Percentiles rank a stretch among this genome's conserved stretches.
These are phyloP conservation scores for Sclerurus mexicanus DNA, from an alignment of 2,113 vertebrate species.

Conservation along the genomic window DNA sequence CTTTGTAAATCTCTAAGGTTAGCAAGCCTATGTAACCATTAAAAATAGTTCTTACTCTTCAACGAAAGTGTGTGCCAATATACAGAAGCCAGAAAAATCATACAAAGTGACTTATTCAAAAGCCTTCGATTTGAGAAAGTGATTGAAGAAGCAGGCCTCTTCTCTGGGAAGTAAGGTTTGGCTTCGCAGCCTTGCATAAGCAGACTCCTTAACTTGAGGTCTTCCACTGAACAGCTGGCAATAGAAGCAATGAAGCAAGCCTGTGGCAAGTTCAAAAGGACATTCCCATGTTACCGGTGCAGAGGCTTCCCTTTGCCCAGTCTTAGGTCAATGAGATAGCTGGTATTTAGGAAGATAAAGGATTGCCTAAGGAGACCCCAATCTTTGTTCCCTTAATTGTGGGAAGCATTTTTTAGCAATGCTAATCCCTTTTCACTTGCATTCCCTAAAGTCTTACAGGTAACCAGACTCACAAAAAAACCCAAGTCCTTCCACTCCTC, in stretches of 20 bases:
- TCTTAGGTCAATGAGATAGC: not conserved
- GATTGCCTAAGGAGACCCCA: not conserved
- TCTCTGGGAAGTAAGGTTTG: not conserved
- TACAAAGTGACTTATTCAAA: not conserved
- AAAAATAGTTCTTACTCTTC: not conserved
- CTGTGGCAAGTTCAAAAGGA: not conserved
- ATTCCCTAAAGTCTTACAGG: not conserved
- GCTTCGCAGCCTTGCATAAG: not conserved
- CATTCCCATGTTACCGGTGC: not conserved
- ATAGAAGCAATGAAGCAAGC: not conserved
- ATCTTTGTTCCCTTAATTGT: not conserved
- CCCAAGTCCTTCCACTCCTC: not conserved
- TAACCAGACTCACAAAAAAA: not conserved
- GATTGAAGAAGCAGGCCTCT: not conserved
- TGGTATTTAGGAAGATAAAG: not conserved
- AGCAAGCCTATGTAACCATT: not conserved
- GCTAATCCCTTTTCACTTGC: not conserved
- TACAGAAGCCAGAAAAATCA: not conserved
- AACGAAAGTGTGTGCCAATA: not conserved
- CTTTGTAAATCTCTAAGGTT: not conserved
- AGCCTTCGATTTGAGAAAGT: not conserved
- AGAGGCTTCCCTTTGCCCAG: not conserved
- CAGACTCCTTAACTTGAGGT: not conserved
- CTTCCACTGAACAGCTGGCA: not conserved
- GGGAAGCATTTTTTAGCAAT: not conserved